Evolutionary conservation across 2,797 vertebrate species (phyloP).

Genomic region (Leucoraja ocellata): DNA sequence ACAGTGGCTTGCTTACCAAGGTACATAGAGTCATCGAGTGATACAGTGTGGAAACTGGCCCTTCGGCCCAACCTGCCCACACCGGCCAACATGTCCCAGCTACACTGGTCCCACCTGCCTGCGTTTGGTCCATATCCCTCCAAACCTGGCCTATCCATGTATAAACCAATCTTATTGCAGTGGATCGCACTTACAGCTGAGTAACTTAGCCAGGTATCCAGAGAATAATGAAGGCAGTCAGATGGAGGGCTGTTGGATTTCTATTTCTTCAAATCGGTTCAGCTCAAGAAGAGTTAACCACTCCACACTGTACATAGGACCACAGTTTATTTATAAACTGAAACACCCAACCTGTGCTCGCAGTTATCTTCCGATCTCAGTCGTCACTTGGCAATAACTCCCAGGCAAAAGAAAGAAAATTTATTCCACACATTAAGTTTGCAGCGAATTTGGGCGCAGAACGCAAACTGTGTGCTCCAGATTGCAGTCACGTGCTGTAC

Average conservation of each 20-base stretch:
- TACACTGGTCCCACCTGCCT: too few species aligned
- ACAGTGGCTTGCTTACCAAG: too few species aligned
- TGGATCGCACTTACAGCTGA: too few species aligned
- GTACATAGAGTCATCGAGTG: too few species aligned
- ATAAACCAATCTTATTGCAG: too few species aligned
- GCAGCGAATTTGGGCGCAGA: constrained; percentile 2
- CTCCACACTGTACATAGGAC: neutral
- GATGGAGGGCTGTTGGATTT: neutral
- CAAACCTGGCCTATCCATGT: too few species aligned
- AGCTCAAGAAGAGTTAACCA: constrained; percentile 25
- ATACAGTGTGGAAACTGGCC: too few species aligned
- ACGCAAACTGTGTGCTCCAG: neutral
- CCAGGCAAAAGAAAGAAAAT: constrained; percentile 26
- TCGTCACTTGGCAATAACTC: constrained; percentile 24
- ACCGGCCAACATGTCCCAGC: too few species aligned
- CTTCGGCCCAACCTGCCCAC: too few species aligned
- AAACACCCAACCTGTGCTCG: neutral
- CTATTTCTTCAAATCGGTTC: constrained; percentile 13
- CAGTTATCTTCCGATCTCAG: constrained; percentile 15
- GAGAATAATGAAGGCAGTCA: neutral
- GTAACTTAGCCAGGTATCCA: neutral
- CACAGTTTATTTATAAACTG: constrained; percentile 23
- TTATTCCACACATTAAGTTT: constrained; percentile 23
- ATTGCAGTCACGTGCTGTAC: constrained; percentile 25
- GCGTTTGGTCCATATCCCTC: too few species aligned